These are phyloP conservation scores for Drosophila pachea DNA, from an alignment of 1,140 invertebrate species.

Conservation along the genomic window DNA sequence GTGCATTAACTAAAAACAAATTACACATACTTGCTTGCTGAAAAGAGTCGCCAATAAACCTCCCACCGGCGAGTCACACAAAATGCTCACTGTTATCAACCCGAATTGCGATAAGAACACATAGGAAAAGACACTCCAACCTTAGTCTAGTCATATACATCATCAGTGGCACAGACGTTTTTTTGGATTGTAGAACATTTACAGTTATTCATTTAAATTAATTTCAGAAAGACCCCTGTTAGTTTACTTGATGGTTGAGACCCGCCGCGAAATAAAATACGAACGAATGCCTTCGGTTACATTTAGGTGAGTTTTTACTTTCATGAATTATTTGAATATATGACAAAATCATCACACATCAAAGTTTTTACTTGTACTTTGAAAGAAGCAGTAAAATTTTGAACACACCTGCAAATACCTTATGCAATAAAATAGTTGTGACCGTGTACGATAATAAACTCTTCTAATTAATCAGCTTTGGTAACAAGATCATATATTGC, in stretches of 20 bases:
- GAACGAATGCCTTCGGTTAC: constrained; percentile 58
- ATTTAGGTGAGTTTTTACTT: constrained; percentile 44
- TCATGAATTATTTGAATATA: no score
- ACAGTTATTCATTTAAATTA: not conserved
- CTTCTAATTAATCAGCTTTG: no score
- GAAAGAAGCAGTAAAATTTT: no score
- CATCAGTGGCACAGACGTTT: constrained; percentile 15
- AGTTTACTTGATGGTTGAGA: constrained; percentile 36
- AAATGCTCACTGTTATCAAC: constrained; percentile 12
- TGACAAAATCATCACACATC: no score
- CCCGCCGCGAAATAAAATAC: constrained; percentile 36
- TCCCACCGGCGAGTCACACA: constrained; percentile 12
- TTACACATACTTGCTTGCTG: constrained; percentile 7
- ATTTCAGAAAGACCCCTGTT: not conserved
- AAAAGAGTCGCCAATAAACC: constrained; percentile 1
- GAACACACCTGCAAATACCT: no score
- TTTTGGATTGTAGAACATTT: not conserved
- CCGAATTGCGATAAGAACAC: constrained; percentile 25
- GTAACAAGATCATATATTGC: not conserved
- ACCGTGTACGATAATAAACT: no score
- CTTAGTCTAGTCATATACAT: constrained; percentile 37
- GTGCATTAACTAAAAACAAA: constrained; percentile 35
- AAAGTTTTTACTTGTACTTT: no score
- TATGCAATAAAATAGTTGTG: no score
- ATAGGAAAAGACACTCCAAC: constrained; percentile 10